Evolutionary conservation across 2,888 invertebrate genomes (phyloP), one percentile per base, ranked within the genome.

Genomic region (Tachina fera): DNA sequence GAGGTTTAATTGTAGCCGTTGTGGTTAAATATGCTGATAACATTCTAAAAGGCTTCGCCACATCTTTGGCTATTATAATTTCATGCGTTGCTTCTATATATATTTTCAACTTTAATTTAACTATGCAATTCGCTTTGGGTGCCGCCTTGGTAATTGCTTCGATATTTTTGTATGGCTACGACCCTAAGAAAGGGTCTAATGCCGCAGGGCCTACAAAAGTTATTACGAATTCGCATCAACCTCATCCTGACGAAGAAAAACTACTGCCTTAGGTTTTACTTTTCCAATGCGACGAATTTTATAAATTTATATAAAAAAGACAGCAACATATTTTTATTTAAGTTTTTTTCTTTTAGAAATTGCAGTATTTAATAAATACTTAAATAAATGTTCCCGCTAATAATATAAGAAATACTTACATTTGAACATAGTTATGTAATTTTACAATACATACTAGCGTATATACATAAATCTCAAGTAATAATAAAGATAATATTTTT

Each of bases 21-120:
- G 99, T 99, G 3, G 98, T 99, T 43, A 99, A 99, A 94, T 99
- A 99, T 92, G 99, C 99, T 0, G 99, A 99, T 93, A 99, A 99
- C 93, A 99, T 99, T 90, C 94, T 99, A 9, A 99, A 97, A 93
- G 99, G 99, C 31, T 99, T 99, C 91, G 99, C 99, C 58, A 99
- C 99, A 0, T 99, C 99, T 0, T 95, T 99, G 75, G 98, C 99
- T 9, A 99, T 99, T 88, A 95, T 99, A 61, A 96, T 99, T 88
- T 98, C 99, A 0, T 99, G 98, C 91, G 93, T 99, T 71, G 97
- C 96, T 1, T 99, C 99, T 0, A 96, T 99, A 87, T 97, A 97
- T 92, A 93, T 99, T 88, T 99, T 99, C 91, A 94, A 96, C 89
- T 99, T 99, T 91, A 94, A 96, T 86, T 94, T 99, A 71, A 97